phyloP scores from a whole-genome alignment of 2,888 invertebrate species.

The Asteroscopus sphinx region DNA sequence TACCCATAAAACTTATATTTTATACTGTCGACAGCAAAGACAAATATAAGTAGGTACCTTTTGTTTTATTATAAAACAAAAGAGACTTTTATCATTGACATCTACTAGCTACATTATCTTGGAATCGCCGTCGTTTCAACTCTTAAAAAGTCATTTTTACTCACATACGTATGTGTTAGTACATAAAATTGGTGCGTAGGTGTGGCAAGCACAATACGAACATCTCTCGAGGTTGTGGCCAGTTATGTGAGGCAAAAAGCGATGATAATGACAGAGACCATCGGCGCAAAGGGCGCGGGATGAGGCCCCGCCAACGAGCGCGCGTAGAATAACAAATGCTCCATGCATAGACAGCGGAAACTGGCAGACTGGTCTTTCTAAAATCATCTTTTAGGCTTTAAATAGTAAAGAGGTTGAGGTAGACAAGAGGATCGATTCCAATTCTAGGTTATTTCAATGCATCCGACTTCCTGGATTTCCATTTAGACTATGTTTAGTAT shows the following conservation, averaged over 20 bases:
- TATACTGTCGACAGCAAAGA: conserved; percentile 2
- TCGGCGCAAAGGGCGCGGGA: conserved; percentile 84
- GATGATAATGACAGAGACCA: conserved; percentile 87
- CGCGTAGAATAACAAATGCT: conserved; percentile 80
- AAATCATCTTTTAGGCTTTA: conserved; percentile 27
- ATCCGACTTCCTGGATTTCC: conserved; percentile 19
- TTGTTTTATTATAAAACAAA: conserved; percentile 26
- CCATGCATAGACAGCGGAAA: conserved; percentile 58
- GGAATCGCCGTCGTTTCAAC: conserved; percentile 26
- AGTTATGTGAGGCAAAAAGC: conserved; percentile 86
- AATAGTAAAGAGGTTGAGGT: conserved; percentile 16
- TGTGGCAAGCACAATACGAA: conserved; percentile 67
- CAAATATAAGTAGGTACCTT: conserved; percentile 21
- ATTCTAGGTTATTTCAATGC: conserved; percentile 23
- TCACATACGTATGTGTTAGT: conserved; percentile 53
- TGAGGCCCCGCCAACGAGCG: conserved; percentile 76
- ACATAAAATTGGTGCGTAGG: conserved; percentile 66
- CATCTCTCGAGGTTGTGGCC: conserved; percentile 75
- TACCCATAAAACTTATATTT: background rate
- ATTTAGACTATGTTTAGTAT: conserved; percentile 28
- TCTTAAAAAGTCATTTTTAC: conserved; percentile 57
- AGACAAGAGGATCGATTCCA: conserved; percentile 23
- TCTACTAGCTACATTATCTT: conserved; percentile 36
- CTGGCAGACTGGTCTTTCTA: conserved; percentile 60
- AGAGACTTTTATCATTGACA: conserved; percentile 18